These are phyloP conservation scores for Lithodes maja DNA, from an alignment of 2,888 invertebrate genomes.

Conservation along the genomic window DNA sequence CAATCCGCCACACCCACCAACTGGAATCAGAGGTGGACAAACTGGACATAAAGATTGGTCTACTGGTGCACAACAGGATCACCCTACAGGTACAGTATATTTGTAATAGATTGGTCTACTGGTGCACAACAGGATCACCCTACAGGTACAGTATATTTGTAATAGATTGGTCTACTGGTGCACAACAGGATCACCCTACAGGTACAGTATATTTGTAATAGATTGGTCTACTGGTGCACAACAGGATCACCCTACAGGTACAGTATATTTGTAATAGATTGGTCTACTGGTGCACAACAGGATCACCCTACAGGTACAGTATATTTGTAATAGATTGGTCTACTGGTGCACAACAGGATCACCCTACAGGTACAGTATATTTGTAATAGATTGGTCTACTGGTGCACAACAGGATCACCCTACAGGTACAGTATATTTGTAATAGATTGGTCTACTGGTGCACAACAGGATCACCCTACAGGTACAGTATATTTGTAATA, in stretches of 20 bases:
- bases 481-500: no score
- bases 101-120: not conserved
- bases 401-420: no score
- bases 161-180: no score
- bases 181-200: no score
- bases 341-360: no score
- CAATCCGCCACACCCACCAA: constrained; percentile 83
- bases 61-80: constrained; percentile 86
- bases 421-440: no score
- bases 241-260: not conserved
- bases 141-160: not conserved
- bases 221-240: not conserved
- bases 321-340: no score
- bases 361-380: no score
- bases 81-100: constrained; percentile 78
- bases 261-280: not conserved
- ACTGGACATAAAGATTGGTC: constrained; percentile 87
- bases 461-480: no score
- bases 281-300: not conserved
- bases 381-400: no score
- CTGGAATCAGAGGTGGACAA: constrained; percentile 83
- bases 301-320: not conserved
- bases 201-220: not conserved
- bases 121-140: no score
- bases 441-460: no score